Base-by-base conservation (phyloP, 2,797 vertebrate species). In the Macropodus opercularis region DNA sequence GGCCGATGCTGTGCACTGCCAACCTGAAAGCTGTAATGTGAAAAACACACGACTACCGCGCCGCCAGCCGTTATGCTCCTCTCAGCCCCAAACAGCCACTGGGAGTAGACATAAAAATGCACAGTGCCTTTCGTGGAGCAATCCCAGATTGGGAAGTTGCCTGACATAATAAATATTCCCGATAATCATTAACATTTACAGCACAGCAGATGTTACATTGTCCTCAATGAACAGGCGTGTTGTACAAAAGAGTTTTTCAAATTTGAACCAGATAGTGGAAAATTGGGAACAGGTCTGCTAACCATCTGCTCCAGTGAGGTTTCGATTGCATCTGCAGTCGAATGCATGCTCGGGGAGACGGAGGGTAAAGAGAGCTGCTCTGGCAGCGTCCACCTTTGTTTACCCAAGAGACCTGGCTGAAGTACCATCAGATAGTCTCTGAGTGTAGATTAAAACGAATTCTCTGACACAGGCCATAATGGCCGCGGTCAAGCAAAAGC, bases 161-260 rank as follows among this genome's bases (percentile, higher is more conserved):
- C 81, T 63, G 65, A 71, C 64, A 67, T 52, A 83, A 87, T 88
- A 84, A 83, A 88, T 87, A 88, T 85, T 71, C 68, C 48, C 11
- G 68, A 83, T 85, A 87, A 89, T 88, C 80, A 82, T 88, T 90
- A 86, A 85, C 80, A 73, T 86, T 77, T 84, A 85, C 82, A 69
- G 75, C 61, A 0, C 23, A 57, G 77, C 83, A 86, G 86, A 83
- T 88, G 85, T 86, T 88, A 62, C 69, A 74, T 74, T 70, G 75
- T 73, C 65, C 60, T 85, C 72, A 46, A 43, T 75, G 72, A 88
- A 67, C 11, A 46, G 42, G 49, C 41, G 50, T 51, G 71, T 78
- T 80, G 66, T 79, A 80, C 70, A 79, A 75, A 80, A 75, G 61
- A 62, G 66, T 53, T 53, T 85, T 85, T 87, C 69, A 70, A 81